Evolutionary conservation across 2,888 invertebrate species (phyloP).

Genomic region (Andrena trimmerana): DNA sequence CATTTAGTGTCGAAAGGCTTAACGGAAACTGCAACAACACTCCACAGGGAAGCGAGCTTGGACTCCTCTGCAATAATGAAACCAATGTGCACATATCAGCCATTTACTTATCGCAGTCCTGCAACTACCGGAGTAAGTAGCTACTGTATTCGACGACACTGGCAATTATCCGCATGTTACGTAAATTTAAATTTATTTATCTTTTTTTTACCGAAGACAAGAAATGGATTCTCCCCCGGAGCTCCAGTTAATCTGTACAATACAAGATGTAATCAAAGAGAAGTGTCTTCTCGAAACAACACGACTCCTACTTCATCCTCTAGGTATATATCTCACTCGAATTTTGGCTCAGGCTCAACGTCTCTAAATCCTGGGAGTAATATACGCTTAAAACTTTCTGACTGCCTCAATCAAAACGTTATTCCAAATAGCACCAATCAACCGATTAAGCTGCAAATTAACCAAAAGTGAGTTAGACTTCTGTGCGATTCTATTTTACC

Average conservation of each 20-base stretch:
- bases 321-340: conserved; percentile 80
- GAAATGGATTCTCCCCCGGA: conserved; percentile 81
- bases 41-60: conserved; percentile 92
- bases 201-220: conserved; percentile 64
- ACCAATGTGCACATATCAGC: conserved; percentile 79
- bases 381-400: conserved; percentile 79
- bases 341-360: conserved; percentile 71
- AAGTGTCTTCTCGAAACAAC: conserved; percentile 72
- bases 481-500: not conserved
- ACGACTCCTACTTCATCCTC: conserved; percentile 80
- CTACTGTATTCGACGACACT: not conserved
- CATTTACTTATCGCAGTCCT: conserved; percentile 82
- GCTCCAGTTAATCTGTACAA: conserved; percentile 83
- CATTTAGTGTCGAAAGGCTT: conserved; percentile 93
- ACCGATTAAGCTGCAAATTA: conserved; percentile 82
- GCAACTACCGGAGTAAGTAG: conserved; percentile 75
- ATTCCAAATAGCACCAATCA: conserved; percentile 73
- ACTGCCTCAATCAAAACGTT: conserved; percentile 78
- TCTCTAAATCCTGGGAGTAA: conserved; percentile 74
- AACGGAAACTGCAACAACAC: conserved; percentile 89
- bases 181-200: conserved; percentile 2
- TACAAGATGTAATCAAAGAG: conserved; percentile 78
- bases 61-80: conserved; percentile 86
- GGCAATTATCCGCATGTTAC: too few species aligned
- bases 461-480: conserved; percentile 74